Percentiles rank a stretch among this genome's conserved stretches.
Conservation (phyloP, 2,113 vertebrate species). For the Elanus axillaris region DNA sequence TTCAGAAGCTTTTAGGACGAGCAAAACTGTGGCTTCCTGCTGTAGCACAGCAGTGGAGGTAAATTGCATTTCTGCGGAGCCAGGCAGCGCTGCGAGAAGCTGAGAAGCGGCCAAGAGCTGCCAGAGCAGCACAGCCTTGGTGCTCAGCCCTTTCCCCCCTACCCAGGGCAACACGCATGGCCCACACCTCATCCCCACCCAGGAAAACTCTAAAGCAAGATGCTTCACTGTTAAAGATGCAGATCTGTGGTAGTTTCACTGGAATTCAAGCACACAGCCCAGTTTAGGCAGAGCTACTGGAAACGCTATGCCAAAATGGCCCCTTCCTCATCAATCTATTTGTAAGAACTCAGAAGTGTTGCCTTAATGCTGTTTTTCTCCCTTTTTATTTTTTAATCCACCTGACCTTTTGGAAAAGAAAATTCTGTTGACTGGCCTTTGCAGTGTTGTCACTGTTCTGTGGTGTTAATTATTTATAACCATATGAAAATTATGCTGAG, state of each 20-base stretch:
- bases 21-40: not conserved
- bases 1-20: constrained; percentile 34
- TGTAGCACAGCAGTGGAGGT: not conserved
- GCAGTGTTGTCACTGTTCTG: not conserved
- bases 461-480: constrained; percentile 9
- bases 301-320: not conserved
- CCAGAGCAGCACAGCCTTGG: not conserved
- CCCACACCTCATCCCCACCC: too few relatives aligned
- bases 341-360: not conserved
- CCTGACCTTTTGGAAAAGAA: not conserved
- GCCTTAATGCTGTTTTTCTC: not conserved
- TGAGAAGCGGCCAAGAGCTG: fast-evolving
- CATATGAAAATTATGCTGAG: not conserved
- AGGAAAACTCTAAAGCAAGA: not conserved
- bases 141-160: not conserved
- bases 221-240: not conserved
- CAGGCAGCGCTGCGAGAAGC: not conserved
- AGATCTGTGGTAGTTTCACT: not conserved
- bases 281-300: not conserved
- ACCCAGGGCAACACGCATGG: fast-evolving
- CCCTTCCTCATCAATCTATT: not conserved
- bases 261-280: not conserved
- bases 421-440: not conserved
- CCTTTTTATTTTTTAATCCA: not conserved
- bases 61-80: not conserved